phyloP scores from a whole-genome alignment of 2,888 invertebrate species.

The Rhorus exstirpatorius region DNA sequence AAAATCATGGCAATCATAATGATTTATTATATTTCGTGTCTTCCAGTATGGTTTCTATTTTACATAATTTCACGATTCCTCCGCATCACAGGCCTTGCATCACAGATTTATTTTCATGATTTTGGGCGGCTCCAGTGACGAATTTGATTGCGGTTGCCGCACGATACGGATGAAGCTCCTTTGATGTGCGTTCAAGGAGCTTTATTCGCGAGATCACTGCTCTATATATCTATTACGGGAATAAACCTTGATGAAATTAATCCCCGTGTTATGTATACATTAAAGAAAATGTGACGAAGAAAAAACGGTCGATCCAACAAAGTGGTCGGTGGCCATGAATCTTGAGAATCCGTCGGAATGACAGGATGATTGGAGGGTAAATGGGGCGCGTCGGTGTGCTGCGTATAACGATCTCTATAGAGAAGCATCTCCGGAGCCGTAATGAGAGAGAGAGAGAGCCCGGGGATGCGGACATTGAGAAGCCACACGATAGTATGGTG shows the following conservation, averaged over 20 bases:
- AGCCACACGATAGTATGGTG: constrained; percentile 60
- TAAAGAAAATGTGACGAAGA: constrained; percentile 9
- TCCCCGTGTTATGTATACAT: not conserved
- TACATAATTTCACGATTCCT: too few species aligned
- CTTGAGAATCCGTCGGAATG: constrained; percentile 72
- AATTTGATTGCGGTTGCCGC: not conserved
- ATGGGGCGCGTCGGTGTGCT: constrained; percentile 57
- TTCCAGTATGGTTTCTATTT: too few species aligned
- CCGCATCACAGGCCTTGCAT: too few species aligned
- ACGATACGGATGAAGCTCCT: constrained; percentile 1
- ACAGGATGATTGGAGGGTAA: constrained; percentile 74
- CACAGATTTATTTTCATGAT: too few species aligned
- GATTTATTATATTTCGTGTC: too few species aligned
- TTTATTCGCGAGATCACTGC: constrained; percentile 26
- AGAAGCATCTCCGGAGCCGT: constrained; percentile 59
- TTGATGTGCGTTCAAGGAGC: not conserved
- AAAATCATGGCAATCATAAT: too few species aligned
- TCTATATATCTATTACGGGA: constrained; percentile 44
- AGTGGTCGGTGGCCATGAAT: constrained; percentile 72
- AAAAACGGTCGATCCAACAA: constrained; percentile 66
- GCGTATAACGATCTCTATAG: constrained; percentile 64
- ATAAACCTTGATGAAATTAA: constrained; percentile 13
- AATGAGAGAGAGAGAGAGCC: constrained; percentile 70
- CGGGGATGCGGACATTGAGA: constrained; percentile 63
- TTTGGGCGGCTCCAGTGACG: too few species aligned